Evolutionary conservation across 2,888 invertebrate species (phyloP).

Genomic region (Thymelicus sylvestris): DNA sequence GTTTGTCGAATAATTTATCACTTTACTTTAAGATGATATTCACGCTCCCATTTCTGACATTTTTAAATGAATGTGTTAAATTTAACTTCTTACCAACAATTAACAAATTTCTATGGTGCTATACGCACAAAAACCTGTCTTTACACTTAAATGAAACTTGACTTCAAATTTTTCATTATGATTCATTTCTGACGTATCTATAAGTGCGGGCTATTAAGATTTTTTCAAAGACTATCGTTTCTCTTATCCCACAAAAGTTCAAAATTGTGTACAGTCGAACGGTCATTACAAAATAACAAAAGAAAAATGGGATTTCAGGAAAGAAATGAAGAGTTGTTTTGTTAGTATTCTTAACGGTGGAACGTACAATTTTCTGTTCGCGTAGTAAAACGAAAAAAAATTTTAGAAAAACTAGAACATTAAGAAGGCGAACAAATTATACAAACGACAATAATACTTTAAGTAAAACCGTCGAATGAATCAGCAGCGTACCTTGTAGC

Average conservation of each 20-base stretch:
- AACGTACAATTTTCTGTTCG: too few species aligned
- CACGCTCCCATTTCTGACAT: conserved; percentile 11
- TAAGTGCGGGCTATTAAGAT: not conserved
- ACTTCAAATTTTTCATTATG: not conserved
- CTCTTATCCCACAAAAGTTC: too few species aligned
- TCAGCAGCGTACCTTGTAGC: not conserved
- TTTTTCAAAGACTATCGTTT: not conserved
- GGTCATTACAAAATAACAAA: too few species aligned
- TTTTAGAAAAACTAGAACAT: too few species aligned
- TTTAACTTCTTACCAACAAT: not conserved
- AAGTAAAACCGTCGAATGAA: not conserved
- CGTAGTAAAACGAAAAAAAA: too few species aligned
- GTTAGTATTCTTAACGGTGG: too few species aligned
- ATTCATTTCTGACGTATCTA: not conserved
- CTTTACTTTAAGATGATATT: not conserved
- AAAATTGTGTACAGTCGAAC: too few species aligned
- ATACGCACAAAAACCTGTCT: not conserved
- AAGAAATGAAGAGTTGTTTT: too few species aligned
- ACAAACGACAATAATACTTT: not conserved
- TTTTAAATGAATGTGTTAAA: not conserved
- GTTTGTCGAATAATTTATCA: conserved; percentile 11
- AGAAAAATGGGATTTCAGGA: too few species aligned
- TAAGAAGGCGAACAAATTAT: too few species aligned
- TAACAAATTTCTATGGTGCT: not conserved
- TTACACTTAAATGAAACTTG: not conserved